Evolutionary conservation across 1,140 invertebrate genomes (phyloP).

Genomic region (Drosophila bocki): DNA sequence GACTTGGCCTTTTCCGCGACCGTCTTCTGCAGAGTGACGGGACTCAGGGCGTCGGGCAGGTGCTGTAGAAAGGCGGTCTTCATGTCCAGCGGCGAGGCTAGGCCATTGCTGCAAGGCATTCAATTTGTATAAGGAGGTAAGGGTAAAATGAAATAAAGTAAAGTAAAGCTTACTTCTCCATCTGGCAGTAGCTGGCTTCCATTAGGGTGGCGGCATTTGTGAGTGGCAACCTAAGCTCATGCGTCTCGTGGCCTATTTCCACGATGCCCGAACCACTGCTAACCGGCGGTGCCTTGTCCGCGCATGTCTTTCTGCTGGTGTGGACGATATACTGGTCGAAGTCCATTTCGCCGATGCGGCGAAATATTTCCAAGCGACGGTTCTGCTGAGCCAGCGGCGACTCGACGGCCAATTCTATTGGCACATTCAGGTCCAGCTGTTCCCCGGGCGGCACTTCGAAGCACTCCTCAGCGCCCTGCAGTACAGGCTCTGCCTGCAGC

Average conservation of each 20-base stretch:
- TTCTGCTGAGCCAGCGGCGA: slow-evolving; percentile 76
- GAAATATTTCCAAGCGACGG: slow-evolving; percentile 81
- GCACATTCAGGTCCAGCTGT: slow-evolving; percentile 84
- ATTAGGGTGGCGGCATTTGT: slow-evolving; percentile 71
- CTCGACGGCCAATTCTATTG: slow-evolving; percentile 84
- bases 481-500: slow-evolving; percentile 58
- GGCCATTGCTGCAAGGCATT: slow-evolving; percentile 45
- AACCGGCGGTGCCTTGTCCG: slow-evolving; percentile 8
- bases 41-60: slow-evolving; percentile 68
- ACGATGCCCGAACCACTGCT: slow-evolving; percentile 59
- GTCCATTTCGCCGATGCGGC: slow-evolving; percentile 79
- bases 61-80: slow-evolving; percentile 57
- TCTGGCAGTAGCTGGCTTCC: slow-evolving; percentile 79
- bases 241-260: slow-evolving; percentile 76
- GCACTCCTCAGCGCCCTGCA: slow-evolving; percentile 86
- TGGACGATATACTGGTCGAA: slow-evolving; percentile 80
- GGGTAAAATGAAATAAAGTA: background rate
- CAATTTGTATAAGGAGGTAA: background rate
- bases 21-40: slow-evolving; percentile 62
- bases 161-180: slow-evolving; percentile 66
- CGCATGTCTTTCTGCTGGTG: slow-evolving; percentile 47
- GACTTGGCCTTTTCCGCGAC: slow-evolving; percentile 62
- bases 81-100: slow-evolving; percentile 64
- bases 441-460: slow-evolving; percentile 85
- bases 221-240: slow-evolving; percentile 43